Percentiles rank a stretch among this genome's conserved stretches.
Evolutionary conservation across 2,888 invertebrate species (phyloP).

Genomic region (Drosophila emarginata): DNA sequence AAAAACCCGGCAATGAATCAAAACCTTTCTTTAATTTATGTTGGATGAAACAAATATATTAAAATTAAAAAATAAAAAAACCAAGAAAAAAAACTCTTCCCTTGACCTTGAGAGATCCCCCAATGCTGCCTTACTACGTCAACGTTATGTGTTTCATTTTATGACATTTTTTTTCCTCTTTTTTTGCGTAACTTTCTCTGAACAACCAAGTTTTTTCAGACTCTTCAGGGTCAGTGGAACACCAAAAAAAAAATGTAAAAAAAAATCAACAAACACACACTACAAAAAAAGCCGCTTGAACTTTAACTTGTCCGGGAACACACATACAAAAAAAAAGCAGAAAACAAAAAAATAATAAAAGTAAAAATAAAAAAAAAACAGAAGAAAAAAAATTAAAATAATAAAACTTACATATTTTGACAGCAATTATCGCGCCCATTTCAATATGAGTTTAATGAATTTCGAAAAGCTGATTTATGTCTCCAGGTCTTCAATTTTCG

Average conservation of each 20-base stretch:
- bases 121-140: constrained; percentile 37
- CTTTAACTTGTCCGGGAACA: constrained; percentile 37
- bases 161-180: constrained; percentile 50
- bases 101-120: constrained; percentile 64
- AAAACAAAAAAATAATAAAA: constrained; percentile 1
- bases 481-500: neutral
- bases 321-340: constrained; percentile 25
- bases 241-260: constrained; percentile 10
- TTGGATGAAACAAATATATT: constrained; percentile 18
- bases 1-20: constrained; percentile 43
- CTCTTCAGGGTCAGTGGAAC: constrained; percentile 71
- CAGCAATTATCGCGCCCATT: constrained; percentile 50
- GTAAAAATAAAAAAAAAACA: constrained; percentile 19
- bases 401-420: constrained; percentile 37
- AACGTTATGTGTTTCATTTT: constrained; percentile 57
- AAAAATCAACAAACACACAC: neutral
- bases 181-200: constrained; percentile 73
- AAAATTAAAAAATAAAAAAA: neutral
- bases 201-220: constrained; percentile 21
- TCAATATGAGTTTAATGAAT: constrained; percentile 46
- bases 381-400: constrained; percentile 1
- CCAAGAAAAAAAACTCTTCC: constrained; percentile 31
- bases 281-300: constrained; percentile 38
- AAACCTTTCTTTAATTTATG: constrained; percentile 12
- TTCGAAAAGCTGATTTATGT: constrained; percentile 38